A percentile compares a stretch with the other conserved stretches of the same genome.
Evolutionary conservation across 2,113 vertebrate genomes (phyloP).

Genomic region (Ptyas mucosa): DNA sequence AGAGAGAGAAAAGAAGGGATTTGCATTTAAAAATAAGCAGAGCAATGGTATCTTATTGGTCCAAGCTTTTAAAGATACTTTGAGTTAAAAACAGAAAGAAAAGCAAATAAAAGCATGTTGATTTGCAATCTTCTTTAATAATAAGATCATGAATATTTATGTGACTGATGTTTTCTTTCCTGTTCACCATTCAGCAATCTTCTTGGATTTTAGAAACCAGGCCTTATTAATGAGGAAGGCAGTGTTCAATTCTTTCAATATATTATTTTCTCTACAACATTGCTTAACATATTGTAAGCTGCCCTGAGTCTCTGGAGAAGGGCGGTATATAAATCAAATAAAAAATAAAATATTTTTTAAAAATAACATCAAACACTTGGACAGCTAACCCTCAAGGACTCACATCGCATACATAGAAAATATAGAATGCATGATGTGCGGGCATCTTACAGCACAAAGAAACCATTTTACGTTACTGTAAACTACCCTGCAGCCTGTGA

Average conservation of each 20-base stretch:
- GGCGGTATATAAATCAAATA: no score
- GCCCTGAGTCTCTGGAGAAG: no score
- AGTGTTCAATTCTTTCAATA: conserved; percentile 40
- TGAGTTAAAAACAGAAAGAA: no score
- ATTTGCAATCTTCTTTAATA: no score
- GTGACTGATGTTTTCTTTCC: background rate
- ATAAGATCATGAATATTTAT: no score
- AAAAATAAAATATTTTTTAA: no score
- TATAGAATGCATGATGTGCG: conserved; percentile 50
- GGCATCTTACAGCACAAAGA: conserved; percentile 55
- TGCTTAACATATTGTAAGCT: no score
- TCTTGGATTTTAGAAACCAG: conserved; percentile 26
- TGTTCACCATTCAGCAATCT: conserved; percentile 12
- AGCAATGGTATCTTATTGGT: no score
- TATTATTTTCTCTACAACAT: conserved; percentile 50
- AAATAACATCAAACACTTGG: conserved; percentile 44
- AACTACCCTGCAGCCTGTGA: conserved; percentile 60
- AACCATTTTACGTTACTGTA: conserved; percentile 59
- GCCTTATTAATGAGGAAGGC: conserved; percentile 24
- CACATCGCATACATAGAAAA: conserved; percentile 49
- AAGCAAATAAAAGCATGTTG: no score
- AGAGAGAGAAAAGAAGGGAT: background rate
- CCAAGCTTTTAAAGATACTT: no score
- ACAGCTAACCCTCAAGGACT: conserved; percentile 47
- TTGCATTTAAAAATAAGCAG: no score